phyloP scores from a whole-genome alignment of 2,888 invertebrate species.

The Plebejus melissa region DNA sequence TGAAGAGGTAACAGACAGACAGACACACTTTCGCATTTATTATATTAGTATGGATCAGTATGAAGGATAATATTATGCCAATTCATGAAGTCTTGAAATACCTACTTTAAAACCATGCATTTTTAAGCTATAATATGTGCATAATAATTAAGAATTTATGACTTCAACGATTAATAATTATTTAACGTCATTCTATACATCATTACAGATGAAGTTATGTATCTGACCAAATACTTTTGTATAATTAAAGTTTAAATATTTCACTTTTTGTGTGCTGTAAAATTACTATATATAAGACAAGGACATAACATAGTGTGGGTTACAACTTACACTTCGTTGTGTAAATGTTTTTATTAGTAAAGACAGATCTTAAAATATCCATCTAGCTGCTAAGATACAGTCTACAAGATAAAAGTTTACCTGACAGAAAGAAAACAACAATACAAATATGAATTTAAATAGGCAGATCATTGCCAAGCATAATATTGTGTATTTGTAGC shows the following conservation, averaged over 20 bases:
- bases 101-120: no score
- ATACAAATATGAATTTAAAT: slow-evolving; percentile 13
- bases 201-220: not conserved
- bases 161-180: not conserved
- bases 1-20: no score
- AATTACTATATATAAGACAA: not conserved
- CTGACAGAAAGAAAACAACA: not conserved
- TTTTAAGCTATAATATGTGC: not conserved
- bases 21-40: no score
- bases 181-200: not conserved
- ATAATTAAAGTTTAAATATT: not conserved
- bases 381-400: not conserved
- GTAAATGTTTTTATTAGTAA: no score
- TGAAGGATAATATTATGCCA: no score
- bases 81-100: no score
- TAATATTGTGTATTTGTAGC: slow-evolving; percentile 1
- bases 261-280: not conserved
- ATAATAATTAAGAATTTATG: not conserved
- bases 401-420: not conserved
- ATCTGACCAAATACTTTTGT: not conserved
- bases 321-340: no score
- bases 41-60: no score
- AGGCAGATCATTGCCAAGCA: not conserved
- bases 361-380: not conserved
- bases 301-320: no score